Evolutionary conservation across 2,888 invertebrate species (phyloP), one percentile per base, ranked within the genome.

Genomic region (Hypolimnas misippus): DNA sequence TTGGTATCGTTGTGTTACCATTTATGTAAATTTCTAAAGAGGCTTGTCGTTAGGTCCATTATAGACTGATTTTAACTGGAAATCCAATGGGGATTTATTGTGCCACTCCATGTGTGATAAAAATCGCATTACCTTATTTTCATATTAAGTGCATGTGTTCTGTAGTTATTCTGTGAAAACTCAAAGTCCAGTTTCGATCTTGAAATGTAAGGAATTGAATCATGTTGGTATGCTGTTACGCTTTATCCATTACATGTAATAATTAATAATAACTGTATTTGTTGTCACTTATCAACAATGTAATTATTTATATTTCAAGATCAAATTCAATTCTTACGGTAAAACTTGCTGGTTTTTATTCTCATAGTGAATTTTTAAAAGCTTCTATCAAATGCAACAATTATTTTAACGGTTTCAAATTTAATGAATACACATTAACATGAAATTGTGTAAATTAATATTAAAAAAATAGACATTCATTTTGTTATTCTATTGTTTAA

Each of bases 21-120:
- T 70, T 46, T 79, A 79, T 81, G 74, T 80, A 77, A 29, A 70
- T 81, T 81, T 80, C 72, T 80, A 77, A 75, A 81, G 86, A 86
- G 84, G 86, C 87, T 86, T 84, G 71, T 76, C 70, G 69, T 78
- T 82, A 79, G 75, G 73, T 67, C 72, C 59, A 54, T 63, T 62
- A 59, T 60, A 58, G 62, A 67, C 62, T 65, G 68, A 65, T 67
- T 64, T 69, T 50, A 49, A 63, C 54, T 55, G 49, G 44, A 31
- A 53, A 42, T 38, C 46, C 57, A 49, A 46, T 3, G 25, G 33
- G 51, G 52, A 53, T 51, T 38, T 50, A 8, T 31, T 50, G 54
- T 55, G 54, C 60, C 55, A 55, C 60, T 44, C n/a, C 16, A 25
- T 16, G 19, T 35, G 10, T 35, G 17, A 31, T 46, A 46, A 46